phyloP scores from a whole-genome alignment of 2,888 invertebrate species.

The Cataglyphis altisquamis region DNA sequence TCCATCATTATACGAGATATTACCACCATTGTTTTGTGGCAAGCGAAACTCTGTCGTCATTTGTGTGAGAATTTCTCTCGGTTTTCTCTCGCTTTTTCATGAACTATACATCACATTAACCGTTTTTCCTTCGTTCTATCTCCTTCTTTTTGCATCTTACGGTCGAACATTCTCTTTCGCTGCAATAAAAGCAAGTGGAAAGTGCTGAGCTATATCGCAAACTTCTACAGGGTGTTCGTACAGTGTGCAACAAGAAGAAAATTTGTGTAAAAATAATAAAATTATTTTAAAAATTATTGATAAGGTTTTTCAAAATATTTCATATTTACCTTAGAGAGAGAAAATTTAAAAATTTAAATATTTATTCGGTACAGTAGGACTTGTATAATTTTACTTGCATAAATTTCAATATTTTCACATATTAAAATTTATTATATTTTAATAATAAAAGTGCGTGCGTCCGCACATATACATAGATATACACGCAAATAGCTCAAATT shows the following conservation, averaged over 20 bases:
- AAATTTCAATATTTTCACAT: background rate
- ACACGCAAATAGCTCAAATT: background rate
- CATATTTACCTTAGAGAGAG: background rate
- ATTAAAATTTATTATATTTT: background rate
- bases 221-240: slow-evolving; percentile 35
- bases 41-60: slow-evolving; percentile 36
- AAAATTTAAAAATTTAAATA: background rate
- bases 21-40: slow-evolving; percentile 46
- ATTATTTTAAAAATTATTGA: slow-evolving; percentile 17
- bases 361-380: background rate
- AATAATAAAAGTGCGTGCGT: background rate
- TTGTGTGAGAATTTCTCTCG: slow-evolving; percentile 37
- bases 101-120: slow-evolving; percentile 51
- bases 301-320: background rate
- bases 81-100: slow-evolving; percentile 50
- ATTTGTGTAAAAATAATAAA: background rate
- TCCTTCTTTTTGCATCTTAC: slow-evolving; percentile 53
- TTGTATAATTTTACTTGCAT: too few species aligned
- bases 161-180: slow-evolving; percentile 30
- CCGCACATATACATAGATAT: background rate
- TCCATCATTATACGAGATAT: slow-evolving; percentile 45
- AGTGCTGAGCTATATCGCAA: slow-evolving; percentile 35
- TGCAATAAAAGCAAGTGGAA: slow-evolving; percentile 48
- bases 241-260: background rate
- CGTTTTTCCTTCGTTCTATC: slow-evolving; percentile 52